Base-by-base conservation (phyloP, 1,140 invertebrate species). In the Batillaria attramentaria region DNA sequence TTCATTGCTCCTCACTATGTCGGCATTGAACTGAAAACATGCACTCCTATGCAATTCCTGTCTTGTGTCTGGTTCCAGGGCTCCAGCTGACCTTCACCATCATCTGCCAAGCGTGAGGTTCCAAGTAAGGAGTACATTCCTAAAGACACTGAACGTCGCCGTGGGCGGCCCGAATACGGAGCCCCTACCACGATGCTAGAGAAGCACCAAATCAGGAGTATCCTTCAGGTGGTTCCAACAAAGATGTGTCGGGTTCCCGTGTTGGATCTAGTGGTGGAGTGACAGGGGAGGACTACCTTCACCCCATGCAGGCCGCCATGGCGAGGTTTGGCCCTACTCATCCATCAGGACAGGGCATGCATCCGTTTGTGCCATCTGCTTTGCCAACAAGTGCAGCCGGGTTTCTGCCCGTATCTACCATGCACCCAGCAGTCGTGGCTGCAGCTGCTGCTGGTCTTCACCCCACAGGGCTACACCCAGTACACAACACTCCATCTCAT, bases 81-180 rank as follows among this genome's bases (percentile, higher is more conserved):
- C 33, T 24, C 68, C 46, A n/a, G 41, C 28, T 37, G 43, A 79
- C 37, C 62, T n/a, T 20, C 42, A 74, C 43, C 10, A 31, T 43
- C 69, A 72, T 13, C 28, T 60, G 37, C 50, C 54, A 41, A 8
- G 8, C 54, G 57, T 24, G 73, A 62, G 6, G 37, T 10, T 37
- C 57, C 39, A 24, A 3, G 6, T 37, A 75, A 75, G 31, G 73
- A 62, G 18, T 50, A 75, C 5, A 31, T 18, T 4, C n/a, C 57
- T 20, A 33, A 37, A 24, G 54, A 62, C 41, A 41, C 20, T 20
- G 43, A 24, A n/a, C 31, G 73, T 16, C 54, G 73, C 39, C 73
- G 73, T 31, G 73, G 73, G 1, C 54, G 73, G n/a, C 72, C 73
- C n/a, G 73, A 28, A 75, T 75, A 57, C 73, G 57, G 18, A 62